Percentiles rank a stretch among this genome's conserved stretches.
Conservation (phyloP, 2,888 invertebrate species). For the Seira ritae region DNA sequence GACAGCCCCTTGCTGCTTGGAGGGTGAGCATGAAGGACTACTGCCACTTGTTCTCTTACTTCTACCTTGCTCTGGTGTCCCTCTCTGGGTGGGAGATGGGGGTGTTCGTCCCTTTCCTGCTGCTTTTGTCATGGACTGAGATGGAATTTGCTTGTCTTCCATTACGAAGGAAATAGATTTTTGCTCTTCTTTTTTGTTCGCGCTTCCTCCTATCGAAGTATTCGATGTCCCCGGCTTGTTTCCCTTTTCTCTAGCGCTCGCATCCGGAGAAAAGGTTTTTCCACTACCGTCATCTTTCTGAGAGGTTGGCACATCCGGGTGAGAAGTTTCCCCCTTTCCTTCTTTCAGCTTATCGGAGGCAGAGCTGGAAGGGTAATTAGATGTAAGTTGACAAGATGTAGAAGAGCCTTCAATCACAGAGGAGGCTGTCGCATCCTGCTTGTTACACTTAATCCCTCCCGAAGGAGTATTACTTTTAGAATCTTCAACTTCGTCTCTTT, state of each 20-base stretch:
- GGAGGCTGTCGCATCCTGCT: slow-evolving; percentile 19
- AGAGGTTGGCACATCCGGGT: slow-evolving; percentile 28
- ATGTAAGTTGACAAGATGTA: slow-evolving; percentile 29
- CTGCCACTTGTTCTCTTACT: slow-evolving; percentile 4
- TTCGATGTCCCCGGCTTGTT: neutral
- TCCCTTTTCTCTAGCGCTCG: slow-evolving; percentile 17
- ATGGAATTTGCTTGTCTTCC: slow-evolving; percentile 33
- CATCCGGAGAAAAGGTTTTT: slow-evolving; percentile 40
- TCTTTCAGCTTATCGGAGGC: slow-evolving; percentile 25
- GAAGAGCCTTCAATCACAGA: slow-evolving; percentile 32
- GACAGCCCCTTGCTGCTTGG: slow-evolving; percentile 27
- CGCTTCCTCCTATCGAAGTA: neutral
- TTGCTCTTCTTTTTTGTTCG: slow-evolving; percentile 21
- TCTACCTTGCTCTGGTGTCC: slow-evolving; percentile 4
- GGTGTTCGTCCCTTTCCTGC: slow-evolving; percentile 27
- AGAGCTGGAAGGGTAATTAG: slow-evolving; percentile 16
- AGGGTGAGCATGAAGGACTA: slow-evolving; percentile 47
- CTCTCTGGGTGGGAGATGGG: slow-evolving; percentile 22
- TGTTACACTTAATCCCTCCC: slow-evolving; percentile 34
- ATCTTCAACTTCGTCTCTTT: slow-evolving; percentile 26
- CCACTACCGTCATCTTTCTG: slow-evolving; percentile 32
- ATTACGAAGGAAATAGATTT: slow-evolving; percentile 33
- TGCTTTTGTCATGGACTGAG: slow-evolving; percentile 13
- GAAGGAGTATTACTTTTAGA: slow-evolving; percentile 31
- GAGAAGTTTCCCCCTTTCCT: slow-evolving; percentile 9